These are phyloP conservation scores for Sebastes vulpes DNA, from an alignment of 2,797 vertebrate species.

Conservation along the genomic window DNA sequence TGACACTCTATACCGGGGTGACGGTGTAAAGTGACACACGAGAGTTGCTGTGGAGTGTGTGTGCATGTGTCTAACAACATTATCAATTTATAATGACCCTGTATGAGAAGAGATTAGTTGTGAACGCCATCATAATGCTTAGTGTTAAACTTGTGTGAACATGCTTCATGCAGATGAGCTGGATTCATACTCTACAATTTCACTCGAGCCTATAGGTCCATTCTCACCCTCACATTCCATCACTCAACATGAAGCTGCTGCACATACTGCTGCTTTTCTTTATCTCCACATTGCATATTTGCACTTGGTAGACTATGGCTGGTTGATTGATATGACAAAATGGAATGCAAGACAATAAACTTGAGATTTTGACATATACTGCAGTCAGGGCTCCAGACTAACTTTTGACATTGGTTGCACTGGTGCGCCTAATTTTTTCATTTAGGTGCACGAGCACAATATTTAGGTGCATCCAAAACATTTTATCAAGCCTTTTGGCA, in stretches of 20 bases:
- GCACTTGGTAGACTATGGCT: too few relatives aligned
- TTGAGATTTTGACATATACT: too few relatives aligned
- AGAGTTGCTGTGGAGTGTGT: neutral
- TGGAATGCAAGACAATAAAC: too few relatives aligned
- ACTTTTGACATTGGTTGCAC: too few relatives aligned
- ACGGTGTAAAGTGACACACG: neutral
- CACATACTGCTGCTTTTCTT: neutral
- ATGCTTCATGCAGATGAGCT: neutral
- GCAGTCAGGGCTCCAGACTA: too few relatives aligned
- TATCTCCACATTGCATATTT: too few relatives aligned
- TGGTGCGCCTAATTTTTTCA: accelerated
- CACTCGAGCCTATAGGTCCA: too few relatives aligned
- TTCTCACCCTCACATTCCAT: neutral
- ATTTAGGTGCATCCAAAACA: too few relatives aligned
- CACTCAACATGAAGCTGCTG: neutral
- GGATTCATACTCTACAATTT: neutral
- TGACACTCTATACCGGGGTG: slow-evolving; percentile 21
- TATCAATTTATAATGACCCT: slow-evolving; percentile 14
- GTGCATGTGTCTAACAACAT: neutral
- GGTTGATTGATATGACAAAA: too few relatives aligned
- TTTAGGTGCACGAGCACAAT: too few relatives aligned
- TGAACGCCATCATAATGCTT: neutral
- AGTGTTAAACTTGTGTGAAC: neutral
- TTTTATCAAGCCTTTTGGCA: too few relatives aligned
- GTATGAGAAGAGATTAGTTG: neutral